Base-by-base conservation (phyloP, 2,113 vertebrate genomes). In the Bostrychus sinensis region DNA sequence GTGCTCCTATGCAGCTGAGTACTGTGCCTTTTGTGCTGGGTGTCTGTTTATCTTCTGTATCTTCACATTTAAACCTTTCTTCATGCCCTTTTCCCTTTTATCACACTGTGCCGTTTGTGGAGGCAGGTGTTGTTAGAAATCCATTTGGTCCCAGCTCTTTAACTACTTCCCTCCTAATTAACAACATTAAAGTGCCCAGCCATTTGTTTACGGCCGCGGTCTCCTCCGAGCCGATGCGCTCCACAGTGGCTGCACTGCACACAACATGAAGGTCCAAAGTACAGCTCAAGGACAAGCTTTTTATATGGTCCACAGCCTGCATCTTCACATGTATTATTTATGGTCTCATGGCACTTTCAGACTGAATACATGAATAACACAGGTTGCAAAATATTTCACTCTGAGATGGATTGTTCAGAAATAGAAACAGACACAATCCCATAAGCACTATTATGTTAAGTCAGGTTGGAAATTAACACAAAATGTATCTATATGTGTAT, bases 31-130 rank as follows among this genome's bases (percentile, higher is more conserved):
- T 34, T 34, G 7, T 8, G 32, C 3, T 34, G n/a, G n/a, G n/a
- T n/a, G n/a, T n/a, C n/a, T n/a, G n/a, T n/a, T n/a, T n/a, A n/a
- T n/a, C 16, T 42, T 1, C 16, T 42, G 16, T 42, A 6, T 1
- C 74, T 72, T 82, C 79, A 82, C 66, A 78, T 78, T 61, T 79
- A 14, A 9, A n/a, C 7, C 48, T 30, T 2, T 28, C 14, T 16
- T 6, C 1, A 4, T 39, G 4, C 14, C 4, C 5, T 26, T 26
- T 12, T 26, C 48, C 20, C 6, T 32, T 28, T 16, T 16, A 25
- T 48, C 43, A 22, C 43, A 13, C 23, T 6, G 25, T 28, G 25
- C 48, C n/a, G 48, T 30, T 28, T 28, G 48, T 51, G 48, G 6
- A 51, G 48, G 48, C 25, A 51, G 48, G 48, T 45, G 19, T 30